A percentile compares a stretch with the other conserved stretches of the same genome.
Evolutionary conservation across 2,797 vertebrate species (phyloP).

Genomic region (Galago senegalensis): DNA sequence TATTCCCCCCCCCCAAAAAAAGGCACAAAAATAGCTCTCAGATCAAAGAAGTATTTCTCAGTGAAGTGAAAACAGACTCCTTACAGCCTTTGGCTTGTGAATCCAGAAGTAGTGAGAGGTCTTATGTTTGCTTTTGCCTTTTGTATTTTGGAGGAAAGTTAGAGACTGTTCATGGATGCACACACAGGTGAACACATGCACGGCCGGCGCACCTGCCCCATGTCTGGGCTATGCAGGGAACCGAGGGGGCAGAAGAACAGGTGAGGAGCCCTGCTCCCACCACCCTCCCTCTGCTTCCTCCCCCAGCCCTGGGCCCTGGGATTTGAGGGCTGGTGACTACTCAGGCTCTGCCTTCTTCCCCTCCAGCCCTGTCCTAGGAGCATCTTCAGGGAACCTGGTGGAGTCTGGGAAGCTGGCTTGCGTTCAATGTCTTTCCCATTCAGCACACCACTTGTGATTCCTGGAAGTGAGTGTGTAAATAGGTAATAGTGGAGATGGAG

Average conservation of each 20-base stretch:
- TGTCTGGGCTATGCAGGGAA: neutral
- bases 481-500: neutral
- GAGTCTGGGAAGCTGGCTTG: rapidly evolving
- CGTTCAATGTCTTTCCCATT: neutral
- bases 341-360: neutral
- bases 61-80: neutral
- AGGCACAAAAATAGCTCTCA: neutral
- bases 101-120: neutral
- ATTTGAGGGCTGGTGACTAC: rapidly evolving
- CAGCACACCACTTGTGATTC: neutral
- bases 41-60: neutral
- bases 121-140: neutral
- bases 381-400: rapidly evolving
- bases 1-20: neutral
- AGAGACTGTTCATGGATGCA: neutral
- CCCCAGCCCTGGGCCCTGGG: neutral
- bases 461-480: neutral
- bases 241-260: neutral
- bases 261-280: too few relatives aligned
- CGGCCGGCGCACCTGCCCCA: neutral
- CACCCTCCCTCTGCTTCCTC: neutral
- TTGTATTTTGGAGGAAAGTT: neutral
- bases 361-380: neutral
- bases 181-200: rapidly evolving
- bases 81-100: neutral